phyloP scores from a whole-genome alignment of 2,113 vertebrate genomes.

The Malurus melanocephalus region DNA sequence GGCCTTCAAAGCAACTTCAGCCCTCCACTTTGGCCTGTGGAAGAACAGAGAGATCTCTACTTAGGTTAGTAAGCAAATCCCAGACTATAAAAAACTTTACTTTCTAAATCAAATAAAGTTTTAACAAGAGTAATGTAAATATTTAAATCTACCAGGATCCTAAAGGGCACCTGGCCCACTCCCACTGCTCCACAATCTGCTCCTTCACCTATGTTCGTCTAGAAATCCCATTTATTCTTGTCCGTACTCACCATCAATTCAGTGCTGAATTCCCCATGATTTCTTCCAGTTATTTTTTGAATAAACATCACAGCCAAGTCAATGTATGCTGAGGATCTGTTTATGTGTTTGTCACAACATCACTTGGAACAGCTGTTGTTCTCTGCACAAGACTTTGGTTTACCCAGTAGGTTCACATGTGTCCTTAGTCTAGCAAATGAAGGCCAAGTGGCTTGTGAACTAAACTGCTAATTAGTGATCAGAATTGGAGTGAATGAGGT shows the following conservation, averaged over 20 bases:
- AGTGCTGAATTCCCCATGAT: rapidly evolving
- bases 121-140: background rate
- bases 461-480: background rate
- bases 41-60: background rate
- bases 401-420: rapidly evolving
- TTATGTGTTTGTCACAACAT: background rate
- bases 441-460: background rate
- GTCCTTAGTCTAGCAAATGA: background rate
- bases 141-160: background rate
- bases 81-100: background rate
- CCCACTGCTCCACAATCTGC: background rate
- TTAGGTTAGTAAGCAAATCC: background rate
- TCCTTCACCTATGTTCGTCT: background rate
- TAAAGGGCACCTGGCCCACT: background rate
- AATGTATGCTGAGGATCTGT: background rate
- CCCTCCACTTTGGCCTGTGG: background rate
- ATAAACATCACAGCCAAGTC: background rate
- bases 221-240: background rate
- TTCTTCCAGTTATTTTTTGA: background rate
- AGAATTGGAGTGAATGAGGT: background rate
- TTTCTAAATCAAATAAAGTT: background rate
- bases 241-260: background rate
- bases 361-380: background rate
- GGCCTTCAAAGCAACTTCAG: background rate
- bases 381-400: background rate